Evolutionary conservation across 2,888 invertebrate genomes (phyloP).

Genomic region (Hirtodrosophila confusa): DNA sequence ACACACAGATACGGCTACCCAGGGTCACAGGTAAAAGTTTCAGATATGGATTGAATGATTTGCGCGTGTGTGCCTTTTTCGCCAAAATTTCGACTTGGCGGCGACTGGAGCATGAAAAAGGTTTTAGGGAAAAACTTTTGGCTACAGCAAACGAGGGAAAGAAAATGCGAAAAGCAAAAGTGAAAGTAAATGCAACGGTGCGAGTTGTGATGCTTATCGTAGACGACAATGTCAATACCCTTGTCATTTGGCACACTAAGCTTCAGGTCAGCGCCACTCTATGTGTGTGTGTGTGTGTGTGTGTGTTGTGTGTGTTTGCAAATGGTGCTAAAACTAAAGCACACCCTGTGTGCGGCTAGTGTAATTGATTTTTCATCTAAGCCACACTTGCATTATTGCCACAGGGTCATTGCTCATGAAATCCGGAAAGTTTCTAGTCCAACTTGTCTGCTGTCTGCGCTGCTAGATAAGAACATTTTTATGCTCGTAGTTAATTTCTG

Average conservation of each 20-base stretch:
- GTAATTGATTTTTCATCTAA: slow-evolving; percentile 76
- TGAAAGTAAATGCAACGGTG: slow-evolving; percentile 49
- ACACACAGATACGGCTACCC: slow-evolving; percentile 3
- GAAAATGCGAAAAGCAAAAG: slow-evolving; percentile 1
- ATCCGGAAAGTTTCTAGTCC: slow-evolving; percentile 34
- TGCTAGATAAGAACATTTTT: slow-evolving; percentile 23
- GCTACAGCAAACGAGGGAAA: slow-evolving; percentile 6
- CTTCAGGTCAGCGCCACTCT: slow-evolving; percentile 9
- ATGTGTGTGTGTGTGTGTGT: slow-evolving; percentile 8
- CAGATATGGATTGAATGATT: slow-evolving; percentile 41
- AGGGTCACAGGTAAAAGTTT: slow-evolving; percentile 58
- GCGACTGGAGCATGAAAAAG: slow-evolving; percentile 71
- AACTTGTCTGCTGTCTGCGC: slow-evolving; percentile 14
- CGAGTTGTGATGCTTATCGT: slow-evolving; percentile 51
- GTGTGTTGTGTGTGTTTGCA: slow-evolving; percentile 10
- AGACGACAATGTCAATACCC: slow-evolving; percentile 74
- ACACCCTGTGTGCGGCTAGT: slow-evolving; percentile 14
- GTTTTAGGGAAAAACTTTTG: slow-evolving; percentile 64
- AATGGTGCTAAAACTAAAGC: slow-evolving; percentile 54
- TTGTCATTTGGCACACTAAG: slow-evolving; percentile 57
- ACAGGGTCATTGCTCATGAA: slow-evolving; percentile 30
- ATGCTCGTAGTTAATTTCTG: slow-evolving; percentile 22
- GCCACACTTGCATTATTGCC: slow-evolving; percentile 48
- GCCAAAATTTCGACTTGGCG: slow-evolving; percentile 28
- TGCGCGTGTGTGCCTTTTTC: slow-evolving; percentile 45